Base-by-base conservation (phyloP, 2,113 vertebrate species). In the Rhegmatorhina hoffmannsi region DNA sequence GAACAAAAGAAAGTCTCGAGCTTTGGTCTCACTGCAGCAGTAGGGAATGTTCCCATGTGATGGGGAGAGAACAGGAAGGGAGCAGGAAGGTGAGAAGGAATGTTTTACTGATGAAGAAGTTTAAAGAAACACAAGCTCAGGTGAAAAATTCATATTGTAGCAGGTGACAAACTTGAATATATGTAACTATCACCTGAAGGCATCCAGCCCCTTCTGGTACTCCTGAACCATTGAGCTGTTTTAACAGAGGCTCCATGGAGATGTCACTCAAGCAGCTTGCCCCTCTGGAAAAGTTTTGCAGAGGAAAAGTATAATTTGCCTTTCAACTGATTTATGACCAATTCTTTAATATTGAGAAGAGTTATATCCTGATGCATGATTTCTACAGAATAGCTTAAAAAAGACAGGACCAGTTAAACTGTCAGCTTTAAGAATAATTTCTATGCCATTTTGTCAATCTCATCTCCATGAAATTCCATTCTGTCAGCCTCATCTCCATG, bases 371-470 rank as follows among this genome's bases (percentile, higher is more conserved):
- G 72, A 62, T 2, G 13, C 74, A 46, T 83, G 82, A 56, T 56
- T 82, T 92, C 83, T 84, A 31, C 3, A 92, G 76, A 79, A 34
- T 17, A 38, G 40, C 28, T 93, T 75, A 29, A 56, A 92, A 89
- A 94, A 66, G 64, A 47, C 11, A 12, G 4, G 93, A 12, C 80
- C 60, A 84, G 66, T 94, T 94, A 93, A 95, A 92, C 72, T 90
- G 76, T 92, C 73, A 80, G 50, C 52, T 90, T 90, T 68, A 78
- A 81, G 83, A 90, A 78, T 49, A 84, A 84, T 87, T 93, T 86
- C 66, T 67, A 16, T 84, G 74, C 73, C 36, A 21, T 89, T 91
- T 84, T 91, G 81, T 70, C 78, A 87, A 50, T 66, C 60, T 77
- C 3, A 8, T 60, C 31, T 47, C 81, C 85, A n/a, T 78, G 80